Base-by-base conservation (phyloP, 2,888 invertebrate species). In the Coronaproctus castanopsis region DNA sequence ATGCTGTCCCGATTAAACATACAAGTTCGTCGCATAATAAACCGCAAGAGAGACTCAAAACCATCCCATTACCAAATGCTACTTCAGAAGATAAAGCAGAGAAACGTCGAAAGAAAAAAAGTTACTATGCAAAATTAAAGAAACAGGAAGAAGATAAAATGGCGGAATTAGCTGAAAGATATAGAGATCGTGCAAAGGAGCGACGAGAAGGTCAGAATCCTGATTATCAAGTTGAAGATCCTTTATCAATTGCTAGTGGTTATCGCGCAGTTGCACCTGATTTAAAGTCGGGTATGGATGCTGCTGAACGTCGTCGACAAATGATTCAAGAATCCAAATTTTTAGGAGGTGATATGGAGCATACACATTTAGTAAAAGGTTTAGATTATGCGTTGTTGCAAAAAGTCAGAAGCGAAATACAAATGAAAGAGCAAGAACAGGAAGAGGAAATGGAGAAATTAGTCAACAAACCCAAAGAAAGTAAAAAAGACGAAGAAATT, bases 291-390 rank as follows among this genome's bases (percentile, higher is more conserved):
- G 87, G 91, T 64, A 66, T 87, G 71, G 92, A 93, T 75, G 92
- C 92, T 0, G 95, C 96, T 3, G 96, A 97, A 73, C 78, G 95
- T 52, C 77, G 97, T 57, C 80, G 93, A 57, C 91, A 96, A 69
- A 83, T 95, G 77, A 98, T 98, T 70, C 77, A 87, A 76, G 97
- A 98, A 74, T 98, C 98, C 0, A 99, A 99, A 75, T 99, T 93
- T 75, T 89, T 99, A 76, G 98, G 98, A 71, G 98, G 98, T 79
- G 98, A 98, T 73, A 96, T 98, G 89, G 96, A 98, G 69, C 98
- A 99, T 68, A 99, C 98, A 70, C 98, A 99, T 75, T 92, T 99
- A 78, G 98, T 99, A 67, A 99, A 98, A 75, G 98, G 92, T 67
- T 74, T 81, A 55, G 93, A 93, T 78, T 93, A 89, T 72, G 91